Conservation (phyloP, 2,113 vertebrate genomes). For the Hylia prasina region DNA sequence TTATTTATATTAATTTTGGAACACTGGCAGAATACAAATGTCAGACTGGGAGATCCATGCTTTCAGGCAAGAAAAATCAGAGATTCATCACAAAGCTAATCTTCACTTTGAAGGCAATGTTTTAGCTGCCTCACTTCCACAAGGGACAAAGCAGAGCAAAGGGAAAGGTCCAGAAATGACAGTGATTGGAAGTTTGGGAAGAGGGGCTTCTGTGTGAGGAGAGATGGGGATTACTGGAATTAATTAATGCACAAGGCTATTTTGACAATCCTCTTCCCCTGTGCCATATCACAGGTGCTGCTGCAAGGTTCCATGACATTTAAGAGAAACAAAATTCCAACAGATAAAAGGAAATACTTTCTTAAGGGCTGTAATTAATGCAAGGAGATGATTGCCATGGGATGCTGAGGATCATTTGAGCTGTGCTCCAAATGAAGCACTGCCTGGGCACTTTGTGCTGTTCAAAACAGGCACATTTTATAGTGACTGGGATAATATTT, state of each 20-base stretch:
- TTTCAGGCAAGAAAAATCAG: not conserved
- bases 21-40: constrained; percentile 40
- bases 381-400: not conserved
- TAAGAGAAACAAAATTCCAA: constrained; percentile 3
- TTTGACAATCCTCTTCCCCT: not conserved
- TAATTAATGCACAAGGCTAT: not conserved
- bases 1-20: constrained; percentile 59
- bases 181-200: not conserved
- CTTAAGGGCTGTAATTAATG: constrained; percentile 28
- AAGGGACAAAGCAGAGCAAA: not conserved
- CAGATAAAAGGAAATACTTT: constrained; percentile 15
- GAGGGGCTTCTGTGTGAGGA: not conserved
- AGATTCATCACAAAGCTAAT: constrained; percentile 26
- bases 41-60: constrained; percentile 24
- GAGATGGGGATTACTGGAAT: not conserved
- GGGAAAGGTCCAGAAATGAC: not conserved
- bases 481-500: not conserved
- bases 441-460: not conserved
- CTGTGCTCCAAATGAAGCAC: not conserved
- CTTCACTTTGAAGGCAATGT: not conserved
- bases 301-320: not conserved
- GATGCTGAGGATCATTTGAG: not conserved
- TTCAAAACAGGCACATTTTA: not conserved
- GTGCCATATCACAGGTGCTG: not conserved
- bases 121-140: not conserved